Evolutionary conservation across 2,797 vertebrate species (phyloP).

Genomic region (Coracias cyanogaster): DNA sequence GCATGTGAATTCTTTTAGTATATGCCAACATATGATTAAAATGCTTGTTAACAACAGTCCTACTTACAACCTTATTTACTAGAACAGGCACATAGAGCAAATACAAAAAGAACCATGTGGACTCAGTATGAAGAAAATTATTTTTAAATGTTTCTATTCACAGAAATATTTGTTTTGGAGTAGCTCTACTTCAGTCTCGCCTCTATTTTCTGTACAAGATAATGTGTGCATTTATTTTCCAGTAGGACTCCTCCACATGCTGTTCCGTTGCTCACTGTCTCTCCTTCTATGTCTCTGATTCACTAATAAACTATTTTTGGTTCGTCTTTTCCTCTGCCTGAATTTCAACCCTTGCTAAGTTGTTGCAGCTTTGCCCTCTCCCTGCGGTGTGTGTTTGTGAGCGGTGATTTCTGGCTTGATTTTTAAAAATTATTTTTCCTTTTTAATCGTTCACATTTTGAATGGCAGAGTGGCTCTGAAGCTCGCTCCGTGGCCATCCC

Average conservation of each 20-base stretch:
- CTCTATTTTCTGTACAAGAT: constrained; percentile 1
- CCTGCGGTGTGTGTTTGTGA: neutral
- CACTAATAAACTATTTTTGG: constrained; percentile 38
- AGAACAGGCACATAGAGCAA: neutral
- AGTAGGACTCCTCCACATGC: neutral
- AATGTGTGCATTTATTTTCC: constrained; percentile 39
- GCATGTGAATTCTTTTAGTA: neutral
- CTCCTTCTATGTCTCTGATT: constrained; percentile 14
- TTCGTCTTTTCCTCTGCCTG: neutral
- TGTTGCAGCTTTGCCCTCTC: neutral
- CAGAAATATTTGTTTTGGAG: constrained; percentile 18
- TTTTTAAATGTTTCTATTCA: constrained; percentile 5
- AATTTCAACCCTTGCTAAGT: neutral
- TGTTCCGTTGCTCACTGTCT: constrained; percentile 36
- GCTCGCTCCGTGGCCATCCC: neutral
- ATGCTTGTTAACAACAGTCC: constrained; percentile 1
- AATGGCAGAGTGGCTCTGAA: neutral
- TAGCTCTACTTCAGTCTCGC: constrained; percentile 1
- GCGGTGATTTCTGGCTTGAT: neutral
- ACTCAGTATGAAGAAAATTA: neutral
- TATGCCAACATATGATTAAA: neutral
- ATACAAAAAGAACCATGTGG: neutral
- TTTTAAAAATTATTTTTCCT: neutral
- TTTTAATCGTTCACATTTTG: neutral
- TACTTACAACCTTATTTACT: neutral